Percentiles rank a stretch among this genome's conserved stretches.
phyloP scores from a whole-genome alignment of 2,797 vertebrate species.

The Poeciliopsis infans region DNA sequence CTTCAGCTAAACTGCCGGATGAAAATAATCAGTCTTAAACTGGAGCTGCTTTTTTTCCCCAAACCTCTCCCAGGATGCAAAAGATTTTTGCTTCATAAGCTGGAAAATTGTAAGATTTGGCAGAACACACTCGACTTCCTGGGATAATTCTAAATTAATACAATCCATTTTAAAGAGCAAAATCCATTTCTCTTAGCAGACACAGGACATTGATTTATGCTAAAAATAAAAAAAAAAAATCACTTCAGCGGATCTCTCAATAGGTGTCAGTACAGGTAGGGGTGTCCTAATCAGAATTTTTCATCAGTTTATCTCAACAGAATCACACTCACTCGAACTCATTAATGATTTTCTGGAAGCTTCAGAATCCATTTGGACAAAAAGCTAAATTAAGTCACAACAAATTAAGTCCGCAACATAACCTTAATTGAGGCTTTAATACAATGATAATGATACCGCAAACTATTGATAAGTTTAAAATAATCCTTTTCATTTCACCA shows the following conservation, averaged over 20 bases:
- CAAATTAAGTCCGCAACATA: background rate
- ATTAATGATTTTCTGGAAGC: background rate
- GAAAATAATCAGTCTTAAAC: constrained; percentile 22
- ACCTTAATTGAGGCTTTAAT: background rate
- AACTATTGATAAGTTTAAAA: background rate
- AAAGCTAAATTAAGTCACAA: background rate
- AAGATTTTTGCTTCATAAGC: constrained; percentile 9
- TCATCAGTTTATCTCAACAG: background rate
- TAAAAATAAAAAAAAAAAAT: background rate
- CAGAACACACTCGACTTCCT: constrained; percentile 28
- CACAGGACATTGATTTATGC: background rate
- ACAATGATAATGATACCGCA: background rate
- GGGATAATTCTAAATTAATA: constrained; percentile 25
- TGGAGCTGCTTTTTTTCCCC: constrained; percentile 12
- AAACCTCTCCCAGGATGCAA: constrained; percentile 7
- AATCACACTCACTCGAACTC: background rate
- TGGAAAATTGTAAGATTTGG: constrained; percentile 16
- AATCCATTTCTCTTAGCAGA: constrained; percentile 1
- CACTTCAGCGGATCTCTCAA: background rate
- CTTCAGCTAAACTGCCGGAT: constrained; percentile 11
- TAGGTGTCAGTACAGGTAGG: background rate
- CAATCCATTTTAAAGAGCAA: constrained; percentile 15
- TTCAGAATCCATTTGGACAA: background rate
- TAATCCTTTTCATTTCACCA: background rate
- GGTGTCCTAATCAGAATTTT: background rate